A percentile compares a stretch with the other conserved stretches of the same genome.
These are phyloP conservation scores for Phasianus colchicus DNA, from an alignment of 2,113 vertebrate species.

Conservation along the genomic window DNA sequence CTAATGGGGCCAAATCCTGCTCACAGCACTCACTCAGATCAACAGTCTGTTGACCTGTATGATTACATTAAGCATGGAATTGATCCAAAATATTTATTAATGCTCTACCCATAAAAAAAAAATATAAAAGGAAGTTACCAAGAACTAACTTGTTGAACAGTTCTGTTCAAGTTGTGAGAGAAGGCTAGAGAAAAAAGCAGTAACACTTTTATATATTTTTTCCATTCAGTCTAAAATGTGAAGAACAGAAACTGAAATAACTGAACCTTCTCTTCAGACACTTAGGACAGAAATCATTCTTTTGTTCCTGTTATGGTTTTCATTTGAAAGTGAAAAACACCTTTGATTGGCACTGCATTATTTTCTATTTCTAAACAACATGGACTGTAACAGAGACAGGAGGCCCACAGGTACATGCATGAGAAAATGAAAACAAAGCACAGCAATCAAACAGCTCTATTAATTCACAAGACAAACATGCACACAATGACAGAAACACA, in stretches of 20 bases:
- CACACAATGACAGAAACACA: constrained; percentile 55
- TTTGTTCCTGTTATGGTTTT: constrained; percentile 30
- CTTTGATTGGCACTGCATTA: neutral
- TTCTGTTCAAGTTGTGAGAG: neutral
- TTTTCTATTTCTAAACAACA: neutral
- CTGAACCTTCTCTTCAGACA: neutral
- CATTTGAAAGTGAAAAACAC: constrained; percentile 46
- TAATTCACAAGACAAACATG: constrained; percentile 58
- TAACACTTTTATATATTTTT: neutral
- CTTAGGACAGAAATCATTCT: neutral
- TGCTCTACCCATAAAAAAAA: neutral
- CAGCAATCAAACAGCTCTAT: neutral
- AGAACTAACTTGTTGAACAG: neutral
- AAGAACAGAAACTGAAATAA: neutral
- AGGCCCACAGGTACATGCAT: constrained; percentile 54
- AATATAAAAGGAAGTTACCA: neutral
- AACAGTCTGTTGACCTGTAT: constrained; percentile 17
- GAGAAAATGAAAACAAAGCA: constrained; percentile 1
- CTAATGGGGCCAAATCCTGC: neutral
- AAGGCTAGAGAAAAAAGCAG: neutral
- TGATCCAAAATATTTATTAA: neutral
- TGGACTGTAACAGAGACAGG: neutral
- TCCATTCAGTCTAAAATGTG: neutral
- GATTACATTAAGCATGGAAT: neutral
- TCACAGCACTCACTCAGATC: constrained; percentile 12